Evolutionary conservation across 2,113 vertebrate species (phyloP), one percentile per base, ranked within the genome.

Genomic region (Anas platyrhynchos): DNA sequence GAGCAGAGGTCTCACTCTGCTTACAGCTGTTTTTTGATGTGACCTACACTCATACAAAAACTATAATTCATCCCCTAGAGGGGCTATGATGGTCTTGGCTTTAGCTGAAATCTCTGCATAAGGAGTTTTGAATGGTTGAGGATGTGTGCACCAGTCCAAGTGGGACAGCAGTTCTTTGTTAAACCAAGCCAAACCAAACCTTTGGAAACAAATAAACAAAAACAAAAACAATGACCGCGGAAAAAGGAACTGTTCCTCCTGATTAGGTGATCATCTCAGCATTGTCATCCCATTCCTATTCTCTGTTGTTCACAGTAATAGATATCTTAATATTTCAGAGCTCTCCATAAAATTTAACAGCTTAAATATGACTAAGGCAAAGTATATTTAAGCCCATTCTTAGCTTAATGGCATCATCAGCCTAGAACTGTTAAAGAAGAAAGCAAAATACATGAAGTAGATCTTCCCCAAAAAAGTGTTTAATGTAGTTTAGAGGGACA

Each of bases 241-340:
- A 48, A 48, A 48, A 83, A 46, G 16, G 23, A 63, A 2, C 4
- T 44, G 13, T 27, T 83, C 32, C 22, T 85, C 4, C 32, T 76
- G n/a, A n/a, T 16, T 17, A 54, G 23, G 3, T 0, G 0, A 54
- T 44, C 52, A 31, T 61, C 50, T 83, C 4, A 3, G 6, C 15
- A 27, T 38, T 56, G 20, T 61, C 52, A 41, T 14, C 6, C 5
- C 8, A 17, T 72, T 84, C 25, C 43, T 76, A 15, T 31, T 32
- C 21, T 75, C 27, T 71, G 7, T n/a, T 65, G 13, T 21, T 79
- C 25, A 26, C 9, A 63, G 21, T 7, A 71, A 58, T 27, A 90
- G 26, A 26, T 58, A 81, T 7, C 46, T 89, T 59, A 94, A 83
- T 82, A 82, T 74, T 78, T 54, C 13, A 75, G 11, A 31, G 5